Conservation (phyloP, 2,113 vertebrate species). For the Myotis brandtii region DNA sequence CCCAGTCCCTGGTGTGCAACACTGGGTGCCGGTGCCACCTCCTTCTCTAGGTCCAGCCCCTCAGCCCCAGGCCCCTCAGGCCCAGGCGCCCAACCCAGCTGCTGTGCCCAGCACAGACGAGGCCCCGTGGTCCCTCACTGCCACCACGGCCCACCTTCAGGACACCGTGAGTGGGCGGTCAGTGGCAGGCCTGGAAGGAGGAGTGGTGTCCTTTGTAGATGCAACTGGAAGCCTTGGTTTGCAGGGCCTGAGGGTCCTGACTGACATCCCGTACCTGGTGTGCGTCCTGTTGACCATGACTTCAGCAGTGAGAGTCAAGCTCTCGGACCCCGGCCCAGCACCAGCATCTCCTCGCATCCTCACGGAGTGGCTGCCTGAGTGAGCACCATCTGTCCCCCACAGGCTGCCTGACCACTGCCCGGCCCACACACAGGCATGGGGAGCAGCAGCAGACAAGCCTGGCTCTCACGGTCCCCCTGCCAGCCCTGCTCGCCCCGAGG, state of each 20-base stretch:
- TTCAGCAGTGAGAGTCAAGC: conserved; percentile 87
- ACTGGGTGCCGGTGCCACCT: fast-evolving
- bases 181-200: conserved; percentile 62
- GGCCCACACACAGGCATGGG: conserved; percentile 28
- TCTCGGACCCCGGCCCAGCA: conserved; percentile 86
- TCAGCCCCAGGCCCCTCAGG: fast-evolving
- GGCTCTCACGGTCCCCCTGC: background rate
- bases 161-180: background rate
- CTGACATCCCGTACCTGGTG: conserved; percentile 45
- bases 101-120: background rate
- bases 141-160: conserved; percentile 75
- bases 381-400: conserved; percentile 91
- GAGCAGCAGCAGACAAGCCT: background rate
- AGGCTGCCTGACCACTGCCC: conserved; percentile 51
- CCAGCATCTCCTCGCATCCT: conserved; percentile 89
- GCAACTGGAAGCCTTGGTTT: conserved; percentile 55
- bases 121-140: conserved; percentile 68
- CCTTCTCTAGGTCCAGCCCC: background rate
- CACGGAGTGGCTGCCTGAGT: conserved; percentile 84
- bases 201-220: conserved; percentile 60
- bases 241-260: background rate
- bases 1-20: background rate
- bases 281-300: conserved; percentile 76
- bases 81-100: background rate
- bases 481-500: conserved; percentile 1